Percentiles rank a stretch among this genome's conserved stretches.
phyloP scores from a whole-genome alignment of 2,113 vertebrate species.

The Rhinolophus ferrumequinum region DNA sequence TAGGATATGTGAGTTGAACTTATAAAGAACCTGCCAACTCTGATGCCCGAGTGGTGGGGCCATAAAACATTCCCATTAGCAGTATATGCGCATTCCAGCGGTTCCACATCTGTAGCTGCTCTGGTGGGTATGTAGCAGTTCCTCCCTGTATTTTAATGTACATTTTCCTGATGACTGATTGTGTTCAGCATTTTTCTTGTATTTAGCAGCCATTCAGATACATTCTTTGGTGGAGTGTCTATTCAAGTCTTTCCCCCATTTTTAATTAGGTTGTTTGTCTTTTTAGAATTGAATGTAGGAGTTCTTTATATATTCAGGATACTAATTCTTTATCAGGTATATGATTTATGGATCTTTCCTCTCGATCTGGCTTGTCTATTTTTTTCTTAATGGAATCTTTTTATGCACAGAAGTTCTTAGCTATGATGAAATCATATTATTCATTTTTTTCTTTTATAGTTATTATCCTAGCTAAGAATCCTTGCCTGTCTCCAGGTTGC shows the following conservation, averaged over 20 bases:
- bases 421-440: background rate
- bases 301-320: background rate
- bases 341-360: background rate
- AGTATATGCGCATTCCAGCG: background rate
- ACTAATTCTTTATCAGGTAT: background rate
- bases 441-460: background rate
- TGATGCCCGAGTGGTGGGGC: background rate
- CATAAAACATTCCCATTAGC: background rate
- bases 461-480: background rate
- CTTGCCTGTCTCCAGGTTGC: background rate
- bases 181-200: background rate
- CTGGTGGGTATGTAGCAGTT: background rate
- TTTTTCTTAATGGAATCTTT: background rate
- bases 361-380: background rate
- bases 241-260: background rate
- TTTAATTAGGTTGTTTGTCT: background rate
- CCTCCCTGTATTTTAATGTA: background rate
- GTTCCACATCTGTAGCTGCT: background rate
- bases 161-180: background rate
- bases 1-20: background rate
- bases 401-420: background rate
- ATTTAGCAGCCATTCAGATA: background rate
- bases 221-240: background rate
- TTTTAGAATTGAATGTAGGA: background rate
- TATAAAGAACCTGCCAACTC: background rate